Evolutionary conservation across 2,113 vertebrate genomes (phyloP), one percentile per base, ranked within the genome.

Genomic region (Toxostoma redivivum): DNA sequence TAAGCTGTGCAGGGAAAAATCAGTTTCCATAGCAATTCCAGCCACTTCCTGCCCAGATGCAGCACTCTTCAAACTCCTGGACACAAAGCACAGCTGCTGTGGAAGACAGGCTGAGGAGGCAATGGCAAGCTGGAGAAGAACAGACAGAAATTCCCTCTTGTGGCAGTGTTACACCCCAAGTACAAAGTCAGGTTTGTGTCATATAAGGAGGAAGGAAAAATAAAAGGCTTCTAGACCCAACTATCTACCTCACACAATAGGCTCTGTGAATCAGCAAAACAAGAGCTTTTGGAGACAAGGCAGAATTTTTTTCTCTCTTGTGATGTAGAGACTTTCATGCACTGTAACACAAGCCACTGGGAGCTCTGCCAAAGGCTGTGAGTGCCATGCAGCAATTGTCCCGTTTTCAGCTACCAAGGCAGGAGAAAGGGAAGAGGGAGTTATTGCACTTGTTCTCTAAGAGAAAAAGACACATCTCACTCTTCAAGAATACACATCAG

Each of bases 1-100:
- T 72, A 84, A 86, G 54, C 90, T 67, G 50, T 57, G 44, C 67
- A 86, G 74, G 53, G 87, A 81, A 54, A 84, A 38, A 83, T 58
- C 86, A n/a, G 95, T 97, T 97, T 97, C 97, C 95, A 94, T 96
- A 96, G 96, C 92, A 94, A 97, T 97, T 95, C 44, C 74, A 95
- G 90, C 74, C 86, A 76, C 60, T 79, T 77, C 42, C 62, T 88
- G 72, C 81, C 78, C 95, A 91, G 81, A 86, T 88, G 44, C 64
- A 94, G 48, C 65, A 79, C 76, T 30, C 54, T 70, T 60, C 48
- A 4, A 77, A 30, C 86, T 94, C 57, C 91, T 71, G 61, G 69
- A 91, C 74, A 86, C 47, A 85, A 80, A 95, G 90, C 54, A 79
- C 44, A 27, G 81, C 76, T 81, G 50, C 78, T 78, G 18, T 53